Conservation (phyloP, 2,113 vertebrate species). For the Oenanthe melanoleuca region DNA sequence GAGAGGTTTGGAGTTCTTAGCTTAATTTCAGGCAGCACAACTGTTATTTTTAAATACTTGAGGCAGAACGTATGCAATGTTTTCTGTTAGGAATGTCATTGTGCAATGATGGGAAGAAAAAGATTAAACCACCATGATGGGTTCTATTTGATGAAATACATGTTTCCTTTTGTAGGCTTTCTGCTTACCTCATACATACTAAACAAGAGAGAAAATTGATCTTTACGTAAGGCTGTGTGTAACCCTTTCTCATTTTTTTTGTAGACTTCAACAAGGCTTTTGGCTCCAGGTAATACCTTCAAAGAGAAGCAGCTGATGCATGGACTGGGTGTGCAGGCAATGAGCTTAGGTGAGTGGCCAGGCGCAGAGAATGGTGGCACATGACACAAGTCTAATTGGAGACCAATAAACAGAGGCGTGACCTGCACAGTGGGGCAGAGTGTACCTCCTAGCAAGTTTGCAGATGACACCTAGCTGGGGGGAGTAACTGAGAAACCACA, state of each 20-base stretch:
- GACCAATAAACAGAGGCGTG: neutral
- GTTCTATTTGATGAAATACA: fast-evolving
- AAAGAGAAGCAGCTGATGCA: neutral
- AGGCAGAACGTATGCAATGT: neutral
- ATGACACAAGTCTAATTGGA: neutral
- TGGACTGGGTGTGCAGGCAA: neutral
- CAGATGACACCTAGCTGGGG: neutral
- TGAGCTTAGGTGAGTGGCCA: neutral
- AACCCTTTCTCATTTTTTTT: neutral
- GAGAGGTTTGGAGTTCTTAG: neutral
- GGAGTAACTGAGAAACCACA: neutral
- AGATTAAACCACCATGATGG: neutral
- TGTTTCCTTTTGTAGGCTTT: neutral
- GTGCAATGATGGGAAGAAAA: neutral
- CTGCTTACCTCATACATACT: neutral
- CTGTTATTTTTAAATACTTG: neutral
- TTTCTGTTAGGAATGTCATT: neutral
- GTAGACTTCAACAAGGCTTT: neutral
- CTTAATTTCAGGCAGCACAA: neutral
- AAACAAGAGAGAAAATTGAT: neutral
- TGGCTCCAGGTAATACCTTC: fast-evolving
- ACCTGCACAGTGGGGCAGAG: neutral
- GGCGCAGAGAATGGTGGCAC: neutral
- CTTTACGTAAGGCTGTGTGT: neutral
- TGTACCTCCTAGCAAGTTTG: neutral